Conservation (phyloP, 2,888 invertebrate genomes). For the Geotrupes spiniger region DNA sequence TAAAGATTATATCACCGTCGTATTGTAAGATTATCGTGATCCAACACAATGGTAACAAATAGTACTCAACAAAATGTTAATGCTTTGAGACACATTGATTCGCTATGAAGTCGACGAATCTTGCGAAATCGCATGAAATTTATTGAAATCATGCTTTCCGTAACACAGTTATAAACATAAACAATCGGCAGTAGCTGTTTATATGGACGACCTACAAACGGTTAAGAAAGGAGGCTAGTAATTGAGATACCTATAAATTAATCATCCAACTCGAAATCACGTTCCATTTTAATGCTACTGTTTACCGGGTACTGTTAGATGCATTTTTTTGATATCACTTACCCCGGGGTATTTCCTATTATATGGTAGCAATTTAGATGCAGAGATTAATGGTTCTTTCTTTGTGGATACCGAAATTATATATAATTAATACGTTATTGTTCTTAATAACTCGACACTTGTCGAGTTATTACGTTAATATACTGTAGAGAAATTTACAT, state of each 20-base stretch:
- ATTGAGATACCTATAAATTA: not conserved
- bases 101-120: constrained; percentile 12
- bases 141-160: constrained; percentile 6
- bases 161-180: constrained; percentile 4
- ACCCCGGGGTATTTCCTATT: not conserved
- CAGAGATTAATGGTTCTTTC: constrained; percentile 9
- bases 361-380: constrained; percentile 16
- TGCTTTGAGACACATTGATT: constrained; percentile 18
- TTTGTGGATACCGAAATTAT: constrained; percentile 7
- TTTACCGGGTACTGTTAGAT: not conserved
- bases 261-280: constrained; percentile 3
- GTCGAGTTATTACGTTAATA: no score
- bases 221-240: constrained; percentile 1
- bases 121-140: constrained; percentile 10
- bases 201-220: constrained; percentile 5
- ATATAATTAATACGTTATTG: not conserved
- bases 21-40: not conserved
- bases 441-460: no score
- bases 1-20: not conserved
- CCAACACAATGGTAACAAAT: constrained; percentile 2
- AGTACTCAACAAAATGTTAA: constrained; percentile 15
- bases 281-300: constrained; percentile 1
- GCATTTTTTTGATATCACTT: not conserved
- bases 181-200: constrained; percentile 5
- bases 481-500: no score